Percentiles rank a stretch among this genome's conserved stretches.
These are phyloP conservation scores for Heliconius erato DNA, from an alignment of 2,888 invertebrate genomes.

Conservation along the genomic window DNA sequence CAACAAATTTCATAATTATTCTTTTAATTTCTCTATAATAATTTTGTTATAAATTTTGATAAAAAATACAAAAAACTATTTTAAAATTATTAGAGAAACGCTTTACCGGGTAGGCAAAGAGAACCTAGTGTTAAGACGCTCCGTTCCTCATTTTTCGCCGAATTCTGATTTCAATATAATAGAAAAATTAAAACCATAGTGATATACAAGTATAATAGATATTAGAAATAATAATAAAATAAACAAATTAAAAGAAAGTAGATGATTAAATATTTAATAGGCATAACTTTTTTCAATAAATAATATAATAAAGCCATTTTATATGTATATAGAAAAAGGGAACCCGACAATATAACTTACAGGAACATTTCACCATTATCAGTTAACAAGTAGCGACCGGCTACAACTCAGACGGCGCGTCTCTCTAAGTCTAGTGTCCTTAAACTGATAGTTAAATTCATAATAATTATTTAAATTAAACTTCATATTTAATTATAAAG, in stretches of 20 bases:
- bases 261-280: not conserved
- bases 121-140: too few species aligned
- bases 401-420: conserved; percentile 23
- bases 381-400: conserved; percentile 13
- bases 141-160: too few species aligned
- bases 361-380: conserved; percentile 1
- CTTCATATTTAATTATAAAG: conserved; percentile 2
- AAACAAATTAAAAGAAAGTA: not conserved
- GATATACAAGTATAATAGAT: too few species aligned
- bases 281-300: not conserved
- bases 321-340: not conserved
- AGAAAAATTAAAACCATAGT: too few species aligned
- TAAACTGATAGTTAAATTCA: conserved; percentile 1
- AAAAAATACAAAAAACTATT: too few species aligned
- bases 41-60: too few species aligned
- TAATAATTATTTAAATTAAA: conserved; percentile 17
- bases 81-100: too few species aligned
- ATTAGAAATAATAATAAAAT: too few species aligned
- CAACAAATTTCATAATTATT: not conserved
- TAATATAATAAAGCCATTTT: not conserved
- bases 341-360: not conserved
- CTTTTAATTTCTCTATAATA: not conserved
- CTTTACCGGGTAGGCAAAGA: too few species aligned
- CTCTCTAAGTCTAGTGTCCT: conserved; percentile 5
- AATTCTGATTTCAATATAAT: too few species aligned